Percentiles rank a stretch among this genome's conserved stretches.
phyloP scores from a whole-genome alignment of 2,113 vertebrate genomes.

The Lycocorax pyrrhopterus region DNA sequence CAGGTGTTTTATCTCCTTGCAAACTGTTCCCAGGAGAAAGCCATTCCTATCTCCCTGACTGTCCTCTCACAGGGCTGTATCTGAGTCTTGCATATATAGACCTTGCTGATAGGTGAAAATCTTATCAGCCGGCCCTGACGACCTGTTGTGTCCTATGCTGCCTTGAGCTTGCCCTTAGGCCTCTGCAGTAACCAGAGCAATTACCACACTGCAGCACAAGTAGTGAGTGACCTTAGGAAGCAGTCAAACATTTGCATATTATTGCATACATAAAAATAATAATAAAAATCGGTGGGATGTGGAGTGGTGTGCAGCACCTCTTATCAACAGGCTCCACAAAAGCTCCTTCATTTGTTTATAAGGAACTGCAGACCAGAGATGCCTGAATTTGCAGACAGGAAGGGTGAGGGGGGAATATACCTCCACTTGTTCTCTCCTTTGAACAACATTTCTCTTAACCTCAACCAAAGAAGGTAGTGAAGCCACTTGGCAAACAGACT shows the following conservation, averaged over 20 bases:
- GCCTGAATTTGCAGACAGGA: constrained; percentile 50
- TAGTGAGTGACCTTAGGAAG: neutral
- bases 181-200: neutral
- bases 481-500: constrained; percentile 26
- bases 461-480: constrained; percentile 22
- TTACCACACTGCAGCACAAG: neutral
- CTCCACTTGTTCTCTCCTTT: constrained; percentile 36
- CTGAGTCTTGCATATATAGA: neutral
- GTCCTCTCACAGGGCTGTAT: fast-evolving
- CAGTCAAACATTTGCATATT: neutral
- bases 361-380: constrained; percentile 30
- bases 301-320: neutral
- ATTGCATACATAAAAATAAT: neutral
- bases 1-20: neutral
- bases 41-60: neutral
- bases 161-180: neutral
- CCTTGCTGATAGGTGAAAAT: neutral
- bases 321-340: constrained; percentile 59
- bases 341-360: constrained; percentile 50
- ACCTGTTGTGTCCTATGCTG: neutral
- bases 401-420: constrained; percentile 57
- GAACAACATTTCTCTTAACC: constrained; percentile 40
- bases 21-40: neutral
- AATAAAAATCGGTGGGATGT: neutral
- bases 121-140: neutral